Evolutionary conservation across 1,140 invertebrate species (phyloP).

Genomic region (Euwallacea fornicatus): DNA sequence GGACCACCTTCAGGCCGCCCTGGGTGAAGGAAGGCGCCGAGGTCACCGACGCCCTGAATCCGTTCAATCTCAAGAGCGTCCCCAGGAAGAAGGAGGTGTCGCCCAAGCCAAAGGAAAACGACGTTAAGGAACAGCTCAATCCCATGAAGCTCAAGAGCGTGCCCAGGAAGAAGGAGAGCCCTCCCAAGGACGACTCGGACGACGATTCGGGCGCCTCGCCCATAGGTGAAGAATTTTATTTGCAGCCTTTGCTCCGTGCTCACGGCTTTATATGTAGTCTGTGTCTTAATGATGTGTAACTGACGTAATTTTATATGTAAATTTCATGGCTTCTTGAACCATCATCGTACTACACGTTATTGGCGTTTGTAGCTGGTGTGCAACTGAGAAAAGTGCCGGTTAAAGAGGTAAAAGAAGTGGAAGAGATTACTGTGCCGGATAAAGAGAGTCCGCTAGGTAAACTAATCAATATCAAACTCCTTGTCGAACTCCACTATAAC

Average conservation of each 20-base stretch:
- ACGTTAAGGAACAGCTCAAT: constrained; percentile 40
- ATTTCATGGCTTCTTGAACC: not conserved
- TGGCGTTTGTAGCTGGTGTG: constrained; percentile 5
- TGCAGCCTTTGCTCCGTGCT: too few relatives aligned
- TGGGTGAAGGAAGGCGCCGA: constrained; percentile 78
- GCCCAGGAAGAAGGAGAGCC: constrained; percentile 45
- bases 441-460: constrained; percentile 35
- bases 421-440: constrained; percentile 17
- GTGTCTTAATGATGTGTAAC: too few relatives aligned
- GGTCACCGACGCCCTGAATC: constrained; percentile 60
- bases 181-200: constrained; percentile 21
- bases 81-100: constrained; percentile 46
- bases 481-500: too few relatives aligned
- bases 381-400: constrained; percentile 25
- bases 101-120: constrained; percentile 8
- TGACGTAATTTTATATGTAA: too few relatives aligned
- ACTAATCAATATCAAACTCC: not conserved
- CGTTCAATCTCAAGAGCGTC: constrained; percentile 39
- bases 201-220: constrained; percentile 46
- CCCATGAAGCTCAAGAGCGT: constrained; percentile 49
- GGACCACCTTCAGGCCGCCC: constrained; percentile 74
- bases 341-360: not conserved
- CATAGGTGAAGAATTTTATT: constrained; percentile 43
- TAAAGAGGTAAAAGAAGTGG: constrained; percentile 24
- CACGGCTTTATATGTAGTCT: too few relatives aligned